Conservation (phyloP, 2,797 vertebrate genomes). For the Taenioides sp. region DNA sequence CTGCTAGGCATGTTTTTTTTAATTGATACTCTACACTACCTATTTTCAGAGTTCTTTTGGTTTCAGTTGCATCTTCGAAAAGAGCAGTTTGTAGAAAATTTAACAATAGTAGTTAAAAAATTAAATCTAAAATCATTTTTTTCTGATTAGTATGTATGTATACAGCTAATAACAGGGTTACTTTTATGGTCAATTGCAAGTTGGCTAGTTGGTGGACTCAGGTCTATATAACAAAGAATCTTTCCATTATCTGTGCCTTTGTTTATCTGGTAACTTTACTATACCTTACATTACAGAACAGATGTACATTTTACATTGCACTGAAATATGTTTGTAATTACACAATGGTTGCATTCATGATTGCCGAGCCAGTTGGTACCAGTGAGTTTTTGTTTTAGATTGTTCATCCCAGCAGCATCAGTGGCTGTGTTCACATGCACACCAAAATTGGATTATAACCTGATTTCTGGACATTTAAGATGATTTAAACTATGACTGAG, state of each 20-base stretch:
- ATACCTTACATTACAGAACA: not conserved
- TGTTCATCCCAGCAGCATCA: slow-evolving; percentile 20
- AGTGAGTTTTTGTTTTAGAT: not conserved
- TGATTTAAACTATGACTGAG: too few species aligned
- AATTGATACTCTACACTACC: not conserved
- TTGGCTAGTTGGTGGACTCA: not conserved
- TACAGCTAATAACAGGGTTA: not conserved
- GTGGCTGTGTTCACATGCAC: not conserved
- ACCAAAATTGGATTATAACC: too few species aligned
- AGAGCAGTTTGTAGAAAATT: too few species aligned
- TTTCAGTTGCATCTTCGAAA: too few species aligned
- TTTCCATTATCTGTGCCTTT: not conserved
- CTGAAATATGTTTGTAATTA: not conserved
- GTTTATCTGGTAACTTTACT: not conserved
- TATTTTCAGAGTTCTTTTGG: too few species aligned
- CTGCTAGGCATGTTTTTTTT: not conserved
- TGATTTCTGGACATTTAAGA: too few species aligned
- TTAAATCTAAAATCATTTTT: too few species aligned
- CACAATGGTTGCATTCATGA: slow-evolving; percentile 4
- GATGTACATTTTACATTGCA: not conserved
- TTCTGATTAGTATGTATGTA: too few species aligned
- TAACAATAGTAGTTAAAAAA: too few species aligned
- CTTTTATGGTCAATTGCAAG: not conserved
- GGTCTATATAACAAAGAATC: not conserved
- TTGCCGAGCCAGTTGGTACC: not conserved